phyloP scores from a whole-genome alignment of 92 coral and sea anemone genomes.

The Epizoanthus rinbou region DNA sequence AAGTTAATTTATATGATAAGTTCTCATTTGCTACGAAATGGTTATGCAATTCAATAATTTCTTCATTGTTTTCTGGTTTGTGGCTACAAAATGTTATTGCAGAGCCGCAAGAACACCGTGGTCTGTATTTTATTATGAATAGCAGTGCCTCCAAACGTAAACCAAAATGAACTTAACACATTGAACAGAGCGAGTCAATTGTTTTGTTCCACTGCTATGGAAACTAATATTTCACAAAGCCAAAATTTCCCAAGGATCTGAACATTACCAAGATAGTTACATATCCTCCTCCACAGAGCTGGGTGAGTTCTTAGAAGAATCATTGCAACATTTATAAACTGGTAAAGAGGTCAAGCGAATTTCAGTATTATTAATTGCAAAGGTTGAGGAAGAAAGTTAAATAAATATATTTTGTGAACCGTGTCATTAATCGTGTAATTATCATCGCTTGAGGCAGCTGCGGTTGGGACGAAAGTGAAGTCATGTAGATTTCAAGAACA shows the following conservation, averaged over 20 bases:
- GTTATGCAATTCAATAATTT: not conserved
- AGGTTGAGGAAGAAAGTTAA: too few species aligned
- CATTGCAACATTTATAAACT: too few species aligned
- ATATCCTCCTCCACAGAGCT: not conserved
- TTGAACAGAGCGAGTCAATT: not conserved
- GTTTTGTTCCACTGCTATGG: conserved; percentile 43
- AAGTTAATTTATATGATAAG: not conserved
- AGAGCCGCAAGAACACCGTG: not conserved
- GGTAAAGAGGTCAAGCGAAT: not conserved
- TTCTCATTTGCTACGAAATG: not conserved
- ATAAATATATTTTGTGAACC: not conserved
- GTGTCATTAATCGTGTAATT: not conserved
- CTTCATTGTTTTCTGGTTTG: conserved; percentile 8
- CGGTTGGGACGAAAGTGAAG: conserved; percentile 8
- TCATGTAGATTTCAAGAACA: not conserved
- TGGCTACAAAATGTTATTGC: not conserved
- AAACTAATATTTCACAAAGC: conserved; percentile 12
- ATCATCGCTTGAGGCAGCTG: conserved; percentile 19
- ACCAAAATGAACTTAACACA: conserved; percentile 6
- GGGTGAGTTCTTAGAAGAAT: not conserved
- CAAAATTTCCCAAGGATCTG: too few species aligned
- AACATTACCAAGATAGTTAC: too few species aligned
- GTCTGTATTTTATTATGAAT: not conserved
- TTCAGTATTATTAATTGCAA: not conserved
- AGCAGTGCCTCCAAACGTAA: not conserved